Evolutionary conservation across 2,797 vertebrate species (phyloP), one percentile per base, ranked within the genome.

Genomic region (Leptatherina wallacei): DNA sequence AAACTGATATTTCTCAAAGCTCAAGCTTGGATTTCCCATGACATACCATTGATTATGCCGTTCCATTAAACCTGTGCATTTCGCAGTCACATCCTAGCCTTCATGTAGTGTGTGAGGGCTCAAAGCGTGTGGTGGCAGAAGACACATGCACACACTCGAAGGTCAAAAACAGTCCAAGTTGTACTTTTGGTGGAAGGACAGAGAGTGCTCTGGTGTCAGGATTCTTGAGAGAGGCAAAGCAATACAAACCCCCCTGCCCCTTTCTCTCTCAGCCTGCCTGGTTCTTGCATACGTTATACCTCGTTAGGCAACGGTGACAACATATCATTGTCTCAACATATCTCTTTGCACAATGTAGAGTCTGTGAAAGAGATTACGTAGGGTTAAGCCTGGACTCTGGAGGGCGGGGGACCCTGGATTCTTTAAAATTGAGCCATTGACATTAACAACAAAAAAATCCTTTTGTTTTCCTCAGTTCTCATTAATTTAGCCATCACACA

Each of bases 321-420:
- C 93, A 94, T 94, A 95, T 95, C 93, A 94, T 92, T 86, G 83
- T 92, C 85, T 88, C 65, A 76, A 56, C 69, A 77, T 67, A 78
- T 83, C 77, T 87, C 84, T 90, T 70, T 76, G 83, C 83, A 73
- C 77, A 24, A 36, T 62, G 68, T 73, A 68, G 75, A 90, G 85
- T 87, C 75, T 80, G 67, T 75, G 56, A 76, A 73, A 27, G 61
- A 72, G 58, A 70, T 59, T 27, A 42, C 49, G 22, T 42, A 61
- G 56, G 61, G 20, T 73, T 66, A 49, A 84, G 72, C 44, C 5
- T 71, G 40, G 67, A 70, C 57, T 77, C 4, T n/a, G 77, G 44
- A n/a, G 5, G 22, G 16, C 27, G 59, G 54, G 68, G 67, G 69
- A 16, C 36, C 54, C 66, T 59, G 47, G 69, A 73, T 77, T 66